phyloP scores from a whole-genome alignment of 2,888 invertebrate genomes.

The Alcis repandata region DNA sequence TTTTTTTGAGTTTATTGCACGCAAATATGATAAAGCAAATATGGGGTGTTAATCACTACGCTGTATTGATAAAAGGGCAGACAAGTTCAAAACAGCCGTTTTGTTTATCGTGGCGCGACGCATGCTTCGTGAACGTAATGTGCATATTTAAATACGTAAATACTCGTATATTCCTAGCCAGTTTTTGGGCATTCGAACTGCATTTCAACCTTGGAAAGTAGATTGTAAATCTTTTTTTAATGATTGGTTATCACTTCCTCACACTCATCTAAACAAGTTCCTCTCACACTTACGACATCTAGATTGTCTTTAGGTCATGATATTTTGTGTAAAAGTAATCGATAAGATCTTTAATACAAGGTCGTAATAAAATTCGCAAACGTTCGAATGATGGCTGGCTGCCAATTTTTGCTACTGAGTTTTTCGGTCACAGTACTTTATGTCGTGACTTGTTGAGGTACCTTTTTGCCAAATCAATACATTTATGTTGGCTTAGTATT shows the following conservation, averaged over 20 bases:
- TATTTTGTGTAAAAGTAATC: too few species aligned
- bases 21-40: conserved; percentile 13
- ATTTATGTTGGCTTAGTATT: too few species aligned
- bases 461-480: not conserved
- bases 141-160: not conserved
- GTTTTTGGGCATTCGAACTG: not conserved
- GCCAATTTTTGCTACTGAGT: not conserved
- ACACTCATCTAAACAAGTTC: conserved; percentile 7
- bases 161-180: not conserved
- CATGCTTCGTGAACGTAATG: conserved; percentile 6
- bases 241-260: conserved; percentile 1
- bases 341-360: not conserved
- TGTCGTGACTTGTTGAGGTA: not conserved
- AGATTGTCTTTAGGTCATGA: too few species aligned
- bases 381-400: not conserved
- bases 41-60: conserved; percentile 13
- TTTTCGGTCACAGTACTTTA: not conserved
- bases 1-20: conserved; percentile 15
- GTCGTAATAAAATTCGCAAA: not conserved
- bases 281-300: not conserved
- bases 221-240: conserved; percentile 6
- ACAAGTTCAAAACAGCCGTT: not conserved
- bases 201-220: conserved; percentile 5
- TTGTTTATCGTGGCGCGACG: not conserved
- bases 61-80: conserved; percentile 16